A percentile compares a stretch with the other conserved stretches of the same genome.
phyloP scores from a whole-genome alignment of 2,888 invertebrate genomes.

The Clusia tigrina region DNA sequence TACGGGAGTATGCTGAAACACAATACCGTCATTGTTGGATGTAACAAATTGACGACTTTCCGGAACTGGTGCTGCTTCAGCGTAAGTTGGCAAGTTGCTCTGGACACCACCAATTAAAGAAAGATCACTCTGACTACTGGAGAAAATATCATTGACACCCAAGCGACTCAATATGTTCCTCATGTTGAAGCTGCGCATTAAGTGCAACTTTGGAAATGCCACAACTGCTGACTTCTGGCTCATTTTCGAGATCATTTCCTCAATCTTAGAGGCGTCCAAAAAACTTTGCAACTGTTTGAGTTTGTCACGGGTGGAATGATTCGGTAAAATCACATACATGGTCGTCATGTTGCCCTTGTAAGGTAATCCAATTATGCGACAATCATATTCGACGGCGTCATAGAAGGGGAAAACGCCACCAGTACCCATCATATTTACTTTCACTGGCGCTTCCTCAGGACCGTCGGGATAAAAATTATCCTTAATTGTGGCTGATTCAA shows the following conservation, averaged over 20 bases:
- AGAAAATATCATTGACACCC: conserved; percentile 73
- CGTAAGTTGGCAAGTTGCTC: neutral
- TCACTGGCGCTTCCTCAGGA: conserved; percentile 51
- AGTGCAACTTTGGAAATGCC: conserved; percentile 76
- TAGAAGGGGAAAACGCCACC: conserved; percentile 69
- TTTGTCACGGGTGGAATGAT: conserved; percentile 64
- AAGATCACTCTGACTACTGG: conserved; percentile 71
- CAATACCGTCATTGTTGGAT: neutral
- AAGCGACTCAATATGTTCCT: conserved; percentile 68
- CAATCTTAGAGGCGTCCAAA: conserved; percentile 65
- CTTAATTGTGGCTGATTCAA: conserved; percentile 63
- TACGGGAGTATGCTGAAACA: too few relatives aligned
- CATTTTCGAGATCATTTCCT: conserved; percentile 59
- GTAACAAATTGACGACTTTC: neutral
- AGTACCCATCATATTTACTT: conserved; percentile 72
- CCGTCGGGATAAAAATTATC: conserved; percentile 67
- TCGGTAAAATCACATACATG: conserved; percentile 74
- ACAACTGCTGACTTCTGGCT: conserved; percentile 65
- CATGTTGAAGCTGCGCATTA: conserved; percentile 70
- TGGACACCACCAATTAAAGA: conserved; percentile 68
- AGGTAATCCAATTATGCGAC: conserved; percentile 72
- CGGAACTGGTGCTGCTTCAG: neutral
- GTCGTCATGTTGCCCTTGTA: conserved; percentile 71
- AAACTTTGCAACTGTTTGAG: conserved; percentile 64
- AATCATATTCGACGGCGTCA: conserved; percentile 60